Evolutionary conservation across 1,140 invertebrate genomes (phyloP).

Genomic region (Solenopsis fugax): DNA sequence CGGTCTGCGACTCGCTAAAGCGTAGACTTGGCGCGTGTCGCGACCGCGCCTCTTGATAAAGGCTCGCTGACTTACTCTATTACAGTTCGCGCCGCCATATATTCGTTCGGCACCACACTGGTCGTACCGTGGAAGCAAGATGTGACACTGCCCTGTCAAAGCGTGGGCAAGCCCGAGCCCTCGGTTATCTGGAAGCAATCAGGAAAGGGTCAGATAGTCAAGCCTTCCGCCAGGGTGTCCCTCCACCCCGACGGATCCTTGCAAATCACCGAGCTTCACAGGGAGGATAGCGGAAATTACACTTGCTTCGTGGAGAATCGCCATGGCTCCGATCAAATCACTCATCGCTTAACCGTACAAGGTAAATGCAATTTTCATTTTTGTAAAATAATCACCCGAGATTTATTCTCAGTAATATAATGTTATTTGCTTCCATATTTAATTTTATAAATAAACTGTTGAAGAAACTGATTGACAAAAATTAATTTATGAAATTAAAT

Average conservation of each 20-base stretch:
- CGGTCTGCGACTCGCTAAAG: too few species aligned
- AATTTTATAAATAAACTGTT: not conserved
- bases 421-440: not conserved
- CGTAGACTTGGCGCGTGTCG: too few species aligned
- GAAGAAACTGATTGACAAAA: not conserved
- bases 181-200: conserved; percentile 91
- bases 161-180: conserved; percentile 92
- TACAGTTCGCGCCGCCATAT: conserved; percentile 92
- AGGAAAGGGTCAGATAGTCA: conserved; percentile 88
- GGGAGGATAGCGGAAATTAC: conserved; percentile 95
- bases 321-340: conserved; percentile 94
- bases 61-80: conserved; percentile 33
- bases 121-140: conserved; percentile 95
- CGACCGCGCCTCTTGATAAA: not conserved
- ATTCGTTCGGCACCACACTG: conserved; percentile 92
- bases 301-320: conserved; percentile 94
- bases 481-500: conserved; percentile 9
- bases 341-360: conserved; percentile 90
- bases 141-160: conserved; percentile 92
- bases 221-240: conserved; percentile 90
- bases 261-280: conserved; percentile 91
- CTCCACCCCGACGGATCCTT: conserved; percentile 90
- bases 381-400: not conserved
- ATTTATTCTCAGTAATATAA: not conserved
- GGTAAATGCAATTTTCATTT: conserved; percentile 82